phyloP scores from a whole-genome alignment of 2,888 invertebrate species.

The Ellobium chinense region DNA sequence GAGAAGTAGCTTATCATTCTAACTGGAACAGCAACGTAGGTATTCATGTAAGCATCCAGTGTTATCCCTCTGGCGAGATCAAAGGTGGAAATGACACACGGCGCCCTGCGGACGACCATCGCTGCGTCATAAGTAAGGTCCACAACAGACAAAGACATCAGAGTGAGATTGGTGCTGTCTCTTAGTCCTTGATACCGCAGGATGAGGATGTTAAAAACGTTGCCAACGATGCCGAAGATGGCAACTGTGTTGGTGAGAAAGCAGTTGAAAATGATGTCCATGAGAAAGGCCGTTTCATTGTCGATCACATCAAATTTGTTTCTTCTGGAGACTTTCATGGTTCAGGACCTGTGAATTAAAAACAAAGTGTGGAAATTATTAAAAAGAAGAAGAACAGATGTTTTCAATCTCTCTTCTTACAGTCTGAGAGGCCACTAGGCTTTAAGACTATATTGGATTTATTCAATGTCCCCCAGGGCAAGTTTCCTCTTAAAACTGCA shows the following conservation, averaged over 20 bases:
- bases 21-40: neutral
- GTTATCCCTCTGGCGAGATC: neutral
- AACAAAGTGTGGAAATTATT: too few species aligned
- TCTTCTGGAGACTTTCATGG: too few species aligned
- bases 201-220: neutral
- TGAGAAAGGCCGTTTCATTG: neutral
- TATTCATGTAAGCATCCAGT: neutral
- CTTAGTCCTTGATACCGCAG: neutral
- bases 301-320: neutral
- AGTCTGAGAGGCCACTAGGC: too few species aligned
- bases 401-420: too few species aligned
- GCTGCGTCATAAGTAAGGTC: neutral
- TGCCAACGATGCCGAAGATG: neutral
- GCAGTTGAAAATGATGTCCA: neutral
- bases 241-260: neutral
- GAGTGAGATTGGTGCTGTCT: neutral
- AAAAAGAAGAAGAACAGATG: too few species aligned
- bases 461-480: too few species aligned
- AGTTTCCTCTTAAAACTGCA: too few species aligned
- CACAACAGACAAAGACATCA: neutral
- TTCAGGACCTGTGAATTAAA: too few species aligned
- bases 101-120: neutral
- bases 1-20: neutral
- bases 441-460: too few species aligned
- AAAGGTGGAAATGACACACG: neutral